Evolutionary conservation across 2,113 vertebrate species (phyloP).

Genomic region (Fulmarus glacialis): DNA sequence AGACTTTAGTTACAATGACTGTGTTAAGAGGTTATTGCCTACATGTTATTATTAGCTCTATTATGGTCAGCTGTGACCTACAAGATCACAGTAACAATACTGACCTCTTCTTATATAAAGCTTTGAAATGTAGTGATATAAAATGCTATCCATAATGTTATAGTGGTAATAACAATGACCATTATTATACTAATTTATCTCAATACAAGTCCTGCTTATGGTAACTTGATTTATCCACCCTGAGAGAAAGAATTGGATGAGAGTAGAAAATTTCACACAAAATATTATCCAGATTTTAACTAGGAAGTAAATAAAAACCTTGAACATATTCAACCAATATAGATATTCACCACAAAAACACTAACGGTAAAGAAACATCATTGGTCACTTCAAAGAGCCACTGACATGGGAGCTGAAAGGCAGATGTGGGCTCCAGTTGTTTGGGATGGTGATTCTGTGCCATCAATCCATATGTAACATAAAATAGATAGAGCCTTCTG

Average conservation of each 20-base stretch:
- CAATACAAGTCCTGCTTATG: not conserved
- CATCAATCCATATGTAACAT: not conserved
- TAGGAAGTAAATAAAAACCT: not conserved
- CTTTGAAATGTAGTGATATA: not conserved
- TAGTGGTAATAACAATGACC: not conserved
- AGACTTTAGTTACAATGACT: not conserved
- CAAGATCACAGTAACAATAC: not conserved
- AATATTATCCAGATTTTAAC: not conserved
- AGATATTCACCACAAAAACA: not conserved
- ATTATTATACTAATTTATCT: not conserved
- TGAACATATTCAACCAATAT: not conserved
- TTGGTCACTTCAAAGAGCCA: not conserved
- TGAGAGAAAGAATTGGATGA: not conserved
- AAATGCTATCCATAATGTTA: not conserved
- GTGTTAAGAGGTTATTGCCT: not conserved
- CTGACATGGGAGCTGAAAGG: not conserved
- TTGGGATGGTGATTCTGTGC: not conserved
- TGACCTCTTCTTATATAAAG: not conserved
- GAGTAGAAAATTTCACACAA: not conserved
- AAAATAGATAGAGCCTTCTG: not conserved
- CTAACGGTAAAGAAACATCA: not conserved
- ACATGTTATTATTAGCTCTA: not conserved
- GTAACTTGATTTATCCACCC: not conserved
- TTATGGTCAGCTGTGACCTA: not conserved
- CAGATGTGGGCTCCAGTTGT: not conserved